Base-by-base conservation (phyloP, 2,888 invertebrate species). In the Limnephilus auricula region DNA sequence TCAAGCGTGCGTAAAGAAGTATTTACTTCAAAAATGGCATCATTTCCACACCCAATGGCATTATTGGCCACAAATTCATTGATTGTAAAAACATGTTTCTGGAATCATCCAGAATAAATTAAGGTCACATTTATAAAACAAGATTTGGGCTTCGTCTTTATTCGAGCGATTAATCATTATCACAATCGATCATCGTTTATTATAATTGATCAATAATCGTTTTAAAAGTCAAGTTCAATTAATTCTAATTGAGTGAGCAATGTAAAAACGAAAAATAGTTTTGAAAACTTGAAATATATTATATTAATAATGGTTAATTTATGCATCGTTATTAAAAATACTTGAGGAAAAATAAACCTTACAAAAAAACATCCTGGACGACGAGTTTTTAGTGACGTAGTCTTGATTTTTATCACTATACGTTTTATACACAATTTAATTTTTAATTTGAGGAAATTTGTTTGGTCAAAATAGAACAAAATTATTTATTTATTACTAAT, bases 151-250 rank as follows among this genome's bases (percentile, higher is more conserved):
- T 65, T 4, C 15, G 25, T 65, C 1, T 65, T 18, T 25, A 65
- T 18, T 65, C 25, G 45, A 45, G 6, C 65, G 18, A 65, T 65
- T 18, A 15, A 65, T 65, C 65, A 65, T 5, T 5, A 65, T 82
- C 31, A 12, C 82, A 32, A 34, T 82, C 82, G 31, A 80, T 80
- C 31, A 80, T 80, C 82, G 82, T 65, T 65, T 65, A 65, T 65
- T 25, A 65, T 18, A 6, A 4, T 25, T 65, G 18, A 65, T 65
- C 18, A 65, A 18, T 65, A 65, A 65, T 65, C 65, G 18, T 65
- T 65, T 25, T 65, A 65, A 65, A 65, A 65, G 65, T 65, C 65
- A 18, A 65, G 18, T 65, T 65, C 65, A 1, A 65, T 65, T 65
- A 65, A 65, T 65, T 65, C 65, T 18, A 65, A 65, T 65, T 25